Percentiles rank a stretch among this genome's conserved stretches.
These are phyloP conservation scores for Rhadina sibilatrix DNA, from an alignment of 2,113 vertebrate species.

Conservation along the genomic window DNA sequence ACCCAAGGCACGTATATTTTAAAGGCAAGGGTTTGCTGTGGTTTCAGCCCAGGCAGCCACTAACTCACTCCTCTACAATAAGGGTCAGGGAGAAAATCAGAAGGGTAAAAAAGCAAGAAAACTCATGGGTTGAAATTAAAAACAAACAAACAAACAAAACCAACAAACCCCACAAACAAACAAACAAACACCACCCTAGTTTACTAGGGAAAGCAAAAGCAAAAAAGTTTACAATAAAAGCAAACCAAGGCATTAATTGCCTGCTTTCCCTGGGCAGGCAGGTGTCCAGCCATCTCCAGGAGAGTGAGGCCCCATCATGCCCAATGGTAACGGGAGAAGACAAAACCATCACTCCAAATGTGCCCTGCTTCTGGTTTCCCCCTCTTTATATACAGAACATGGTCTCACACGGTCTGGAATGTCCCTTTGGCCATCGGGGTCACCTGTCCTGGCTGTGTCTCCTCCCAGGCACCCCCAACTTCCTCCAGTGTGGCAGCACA, in stretches of 20 bases:
- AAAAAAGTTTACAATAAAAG: not conserved
- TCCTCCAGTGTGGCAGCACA: not conserved
- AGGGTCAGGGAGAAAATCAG: not conserved
- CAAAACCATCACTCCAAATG: not conserved
- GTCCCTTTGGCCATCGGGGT: not conserved
- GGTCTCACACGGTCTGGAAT: rapidly evolving
- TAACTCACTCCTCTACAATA: not conserved
- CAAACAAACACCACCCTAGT: too few relatives aligned
- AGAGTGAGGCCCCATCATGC: not conserved
- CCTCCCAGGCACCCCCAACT: not conserved
- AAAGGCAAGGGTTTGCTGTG: not conserved
- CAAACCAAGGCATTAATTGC: not conserved
- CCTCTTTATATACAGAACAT: rapidly evolving
- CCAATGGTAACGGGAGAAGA: rapidly evolving
- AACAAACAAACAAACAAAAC: too few relatives aligned
- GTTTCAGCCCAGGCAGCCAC: not conserved
- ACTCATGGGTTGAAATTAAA: not conserved
- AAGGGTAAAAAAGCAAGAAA: not conserved
- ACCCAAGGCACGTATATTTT: not conserved
- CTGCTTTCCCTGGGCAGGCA: not conserved
- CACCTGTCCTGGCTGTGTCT: not conserved
- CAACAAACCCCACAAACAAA: too few relatives aligned
- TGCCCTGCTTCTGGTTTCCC: too few relatives aligned
- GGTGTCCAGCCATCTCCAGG: not conserved
- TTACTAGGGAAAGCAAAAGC: not conserved